Conservation (phyloP, 1,140 invertebrate species). For the Forficula auricularia region DNA sequence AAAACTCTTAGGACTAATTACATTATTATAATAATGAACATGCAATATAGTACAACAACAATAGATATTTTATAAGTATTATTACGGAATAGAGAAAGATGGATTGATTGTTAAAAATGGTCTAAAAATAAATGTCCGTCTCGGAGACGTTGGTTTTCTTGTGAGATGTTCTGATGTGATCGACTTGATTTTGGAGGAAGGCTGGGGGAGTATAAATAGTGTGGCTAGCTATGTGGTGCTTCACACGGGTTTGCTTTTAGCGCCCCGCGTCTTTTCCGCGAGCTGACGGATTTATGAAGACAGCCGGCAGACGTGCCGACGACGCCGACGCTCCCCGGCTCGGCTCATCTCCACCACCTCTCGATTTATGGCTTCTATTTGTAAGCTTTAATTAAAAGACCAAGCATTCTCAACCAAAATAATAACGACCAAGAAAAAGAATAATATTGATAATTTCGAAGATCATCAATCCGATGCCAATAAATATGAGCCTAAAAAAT, state of each 20-base stretch:
- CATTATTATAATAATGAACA: no score
- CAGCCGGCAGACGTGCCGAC: constrained; percentile 21
- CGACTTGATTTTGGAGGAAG: no score
- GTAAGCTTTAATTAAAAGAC: background rate
- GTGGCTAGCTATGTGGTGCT: constrained; percentile 8
- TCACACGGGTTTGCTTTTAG: constrained; percentile 22
- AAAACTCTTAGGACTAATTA: no score
- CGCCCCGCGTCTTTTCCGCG: constrained; percentile 5
- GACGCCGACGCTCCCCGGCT: no score
- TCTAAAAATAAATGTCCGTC: background rate
- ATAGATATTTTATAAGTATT: no score
- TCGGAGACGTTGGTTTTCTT: no score
- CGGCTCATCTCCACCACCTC: background rate
- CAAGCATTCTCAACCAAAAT: background rate
- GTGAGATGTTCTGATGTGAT: no score
- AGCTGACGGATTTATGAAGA: constrained; percentile 27
- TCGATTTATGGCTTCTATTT: background rate
- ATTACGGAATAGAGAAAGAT: background rate
- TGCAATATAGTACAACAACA: no score
- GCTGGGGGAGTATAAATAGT: constrained; percentile 6
- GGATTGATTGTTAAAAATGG: background rate
- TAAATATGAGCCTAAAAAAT: no score
- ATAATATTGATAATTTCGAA: no score
- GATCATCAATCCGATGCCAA: no score
- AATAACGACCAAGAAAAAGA: no score